phyloP scores from a whole-genome alignment of 2,888 invertebrate species.

The Temnothorax unifasciatus region DNA sequence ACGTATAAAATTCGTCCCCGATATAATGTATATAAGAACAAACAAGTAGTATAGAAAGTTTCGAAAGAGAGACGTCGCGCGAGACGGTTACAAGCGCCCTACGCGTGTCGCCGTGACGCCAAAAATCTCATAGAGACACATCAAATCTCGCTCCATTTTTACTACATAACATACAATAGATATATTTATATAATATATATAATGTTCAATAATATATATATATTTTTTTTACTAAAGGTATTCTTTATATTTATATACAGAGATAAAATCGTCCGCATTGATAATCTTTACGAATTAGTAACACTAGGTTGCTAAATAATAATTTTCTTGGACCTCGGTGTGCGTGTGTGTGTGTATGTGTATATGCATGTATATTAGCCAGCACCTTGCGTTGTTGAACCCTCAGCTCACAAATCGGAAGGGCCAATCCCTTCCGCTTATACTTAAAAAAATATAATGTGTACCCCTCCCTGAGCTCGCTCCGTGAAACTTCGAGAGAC shows the following conservation, averaged over 20 bases:
- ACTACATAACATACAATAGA: conserved; percentile 85
- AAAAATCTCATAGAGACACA: conserved; percentile 85
- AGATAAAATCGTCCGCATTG: conserved; percentile 82
- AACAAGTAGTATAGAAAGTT: conserved; percentile 55
- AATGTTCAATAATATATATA: conserved; percentile 78
- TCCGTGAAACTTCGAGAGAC: conserved; percentile 63
- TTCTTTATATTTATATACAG: conserved; percentile 79
- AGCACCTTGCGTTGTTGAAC: conserved; percentile 84
- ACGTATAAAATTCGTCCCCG: conserved; percentile 23
- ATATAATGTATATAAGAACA: conserved; percentile 44
- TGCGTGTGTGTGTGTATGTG: conserved; percentile 59
- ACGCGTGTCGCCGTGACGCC: conserved; percentile 75
- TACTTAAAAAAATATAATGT: conserved; percentile 85
- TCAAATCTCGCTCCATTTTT: conserved; percentile 84
- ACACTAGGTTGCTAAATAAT: conserved; percentile 85
- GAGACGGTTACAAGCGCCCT: conserved; percentile 64
- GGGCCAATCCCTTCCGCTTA: conserved; percentile 76
- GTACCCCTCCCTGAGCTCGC: conserved; percentile 83
- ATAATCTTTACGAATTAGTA: conserved; percentile 84
- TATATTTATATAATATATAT: conserved; percentile 83
- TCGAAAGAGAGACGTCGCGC: conserved; percentile 71
- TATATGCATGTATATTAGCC: conserved; percentile 74
- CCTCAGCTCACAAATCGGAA: conserved; percentile 79
- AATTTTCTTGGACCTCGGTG: conserved; percentile 85
- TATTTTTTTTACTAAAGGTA: conserved; percentile 76